Percentiles rank a stretch among this genome's conserved stretches.
These are phyloP conservation scores for Nycticebus coucang DNA, from an alignment of 2,113 vertebrate species.

Conservation along the genomic window DNA sequence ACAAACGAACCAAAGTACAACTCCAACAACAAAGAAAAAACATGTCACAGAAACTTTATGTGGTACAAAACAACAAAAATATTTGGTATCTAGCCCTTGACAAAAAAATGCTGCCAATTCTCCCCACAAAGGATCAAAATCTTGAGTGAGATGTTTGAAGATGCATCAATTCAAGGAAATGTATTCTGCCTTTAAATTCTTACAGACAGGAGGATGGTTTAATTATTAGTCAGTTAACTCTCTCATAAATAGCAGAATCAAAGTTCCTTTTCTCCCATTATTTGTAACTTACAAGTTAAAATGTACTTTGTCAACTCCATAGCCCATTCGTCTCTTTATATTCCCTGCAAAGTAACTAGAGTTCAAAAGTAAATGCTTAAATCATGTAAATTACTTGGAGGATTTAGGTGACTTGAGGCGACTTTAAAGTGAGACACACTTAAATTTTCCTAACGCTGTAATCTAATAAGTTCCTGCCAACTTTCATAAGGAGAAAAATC, in stretches of 20 bases:
- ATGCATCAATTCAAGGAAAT: conserved; percentile 17
- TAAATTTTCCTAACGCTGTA: conserved; percentile 9
- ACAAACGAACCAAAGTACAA: background rate
- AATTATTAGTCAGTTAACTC: background rate
- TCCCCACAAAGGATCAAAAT: background rate
- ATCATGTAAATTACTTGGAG: background rate
- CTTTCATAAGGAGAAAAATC: background rate
- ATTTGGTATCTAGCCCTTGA: background rate
- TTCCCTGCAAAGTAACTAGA: background rate
- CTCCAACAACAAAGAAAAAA: background rate
- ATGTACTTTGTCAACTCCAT: background rate
- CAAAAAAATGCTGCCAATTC: background rate
- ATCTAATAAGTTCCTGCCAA: conserved; percentile 11
- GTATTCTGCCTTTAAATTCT: background rate
- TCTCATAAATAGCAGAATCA: background rate
- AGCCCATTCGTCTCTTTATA: background rate
- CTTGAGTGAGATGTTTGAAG: background rate
- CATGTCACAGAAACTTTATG: background rate
- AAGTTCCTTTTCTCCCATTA: background rate
- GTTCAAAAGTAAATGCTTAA: conserved; percentile 16
- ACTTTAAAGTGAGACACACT: background rate
- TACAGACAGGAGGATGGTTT: background rate
- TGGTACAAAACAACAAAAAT: background rate
- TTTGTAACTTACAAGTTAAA: conserved; percentile 36
- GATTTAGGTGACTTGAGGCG: background rate